Conservation (phyloP, 2,113 vertebrate species). For the Cryptomyrus ogoouensis region DNA sequence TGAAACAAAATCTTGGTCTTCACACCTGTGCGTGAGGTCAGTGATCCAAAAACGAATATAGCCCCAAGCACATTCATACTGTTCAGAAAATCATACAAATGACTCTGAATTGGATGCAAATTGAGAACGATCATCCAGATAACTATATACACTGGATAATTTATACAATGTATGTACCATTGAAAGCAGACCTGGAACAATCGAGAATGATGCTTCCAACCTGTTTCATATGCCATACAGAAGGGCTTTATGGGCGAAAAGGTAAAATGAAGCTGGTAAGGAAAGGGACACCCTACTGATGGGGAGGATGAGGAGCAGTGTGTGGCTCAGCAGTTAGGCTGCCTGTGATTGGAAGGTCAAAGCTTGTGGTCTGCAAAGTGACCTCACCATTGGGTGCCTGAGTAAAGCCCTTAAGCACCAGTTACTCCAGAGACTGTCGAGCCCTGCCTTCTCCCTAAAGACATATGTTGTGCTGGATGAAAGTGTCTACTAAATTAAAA, state of each 20-base stretch:
- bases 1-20: neutral
- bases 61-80: neutral
- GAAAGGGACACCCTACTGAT: neutral
- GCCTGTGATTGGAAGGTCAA: neutral
- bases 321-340: neutral
- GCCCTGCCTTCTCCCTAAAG: too few relatives aligned
- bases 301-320: neutral
- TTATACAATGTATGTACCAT: neutral
- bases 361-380: too few relatives aligned
- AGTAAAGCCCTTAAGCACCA: neutral
- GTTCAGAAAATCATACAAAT: neutral
- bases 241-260: neutral
- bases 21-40: neutral
- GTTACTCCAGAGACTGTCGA: too few relatives aligned
- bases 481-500: neutral
- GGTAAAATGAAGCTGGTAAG: neutral
- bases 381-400: neutral
- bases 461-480: neutral
- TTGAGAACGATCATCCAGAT: neutral
- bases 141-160: neutral
- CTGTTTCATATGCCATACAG: neutral
- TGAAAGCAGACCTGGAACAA: neutral
- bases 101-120: neutral
- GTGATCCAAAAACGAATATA: neutral
- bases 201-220: neutral